Base-by-base conservation (phyloP, 2,888 invertebrate genomes). In the Thecophora atra region DNA sequence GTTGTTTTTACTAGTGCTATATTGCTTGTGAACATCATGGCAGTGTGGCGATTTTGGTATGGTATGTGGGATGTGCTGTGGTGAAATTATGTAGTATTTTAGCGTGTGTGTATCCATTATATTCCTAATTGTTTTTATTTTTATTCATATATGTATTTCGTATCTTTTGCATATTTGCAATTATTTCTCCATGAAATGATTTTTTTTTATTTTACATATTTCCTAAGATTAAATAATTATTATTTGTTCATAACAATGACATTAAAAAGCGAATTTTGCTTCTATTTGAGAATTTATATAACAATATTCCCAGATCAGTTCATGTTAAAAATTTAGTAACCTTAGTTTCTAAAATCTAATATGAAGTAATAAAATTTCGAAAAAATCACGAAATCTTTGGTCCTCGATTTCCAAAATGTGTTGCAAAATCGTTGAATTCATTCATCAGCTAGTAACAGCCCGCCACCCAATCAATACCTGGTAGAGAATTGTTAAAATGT, bases 91-190 rank as follows among this genome's bases (percentile, higher is more conserved):
- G 62, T 62, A 28, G 21, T 21, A 68, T 56, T 28, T 42, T 24
- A 28, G 19, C 68, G 56, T 58, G 58, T 67, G 56, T 68, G 68
- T 68, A 68, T 56, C 68, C 58, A 56, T 69, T 72, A 72, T 75
- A 72, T 72, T 73, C 51, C 69, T 72, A 72, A 75, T 75, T 75
- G 68, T 69, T 74, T 65, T 73, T 66, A 77, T 72, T 69, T 60
- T 69, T 62, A 65, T 73, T 54, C 37, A 37, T 52, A 42, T 74
- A n/a, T n/a, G n/a, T n/a, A 79, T 74, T 79, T 78, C 54, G 62
- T 65, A 75, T 76, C 75, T 77, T 73, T 70, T 51, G 30, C n/a
- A 70, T 69, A 56, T 52, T 72, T 42, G 13, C 47, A 47, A 47
- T 47, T 15, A 11, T 44, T 47, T 47, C 47, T 5, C n/a, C 5